Percentiles rank a stretch among this genome's conserved stretches.
Evolutionary conservation across 2,888 invertebrate genomes (phyloP).

Genomic region (Paralinhomoeus sp.): DNA sequence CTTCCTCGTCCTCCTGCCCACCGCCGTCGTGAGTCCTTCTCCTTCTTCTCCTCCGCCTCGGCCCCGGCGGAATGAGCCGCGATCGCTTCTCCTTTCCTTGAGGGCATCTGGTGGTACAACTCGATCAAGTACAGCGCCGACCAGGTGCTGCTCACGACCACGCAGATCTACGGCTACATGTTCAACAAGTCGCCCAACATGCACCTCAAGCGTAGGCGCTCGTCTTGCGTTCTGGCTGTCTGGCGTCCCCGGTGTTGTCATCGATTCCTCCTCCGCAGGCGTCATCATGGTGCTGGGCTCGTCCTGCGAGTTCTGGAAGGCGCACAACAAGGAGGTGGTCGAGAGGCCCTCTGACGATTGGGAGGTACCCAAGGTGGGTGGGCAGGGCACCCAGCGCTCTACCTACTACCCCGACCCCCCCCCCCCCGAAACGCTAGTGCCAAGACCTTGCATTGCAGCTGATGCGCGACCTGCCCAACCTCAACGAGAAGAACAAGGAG

Average conservation of each 20-base stretch:
- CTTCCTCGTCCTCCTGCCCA: slow-evolving; percentile 75
- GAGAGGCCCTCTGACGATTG: slow-evolving; percentile 78
- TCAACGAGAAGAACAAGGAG: slow-evolving; percentile 89
- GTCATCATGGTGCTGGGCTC: slow-evolving; percentile 88
- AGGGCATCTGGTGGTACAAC: slow-evolving; percentile 94
- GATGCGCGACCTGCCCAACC: slow-evolving; percentile 64
- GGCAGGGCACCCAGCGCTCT: no score
- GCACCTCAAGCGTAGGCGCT: slow-evolving; percentile 54
- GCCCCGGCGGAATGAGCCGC: slow-evolving; percentile 5
- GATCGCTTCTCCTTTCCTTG: slow-evolving; percentile 5
- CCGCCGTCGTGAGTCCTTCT: slow-evolving; percentile 36
- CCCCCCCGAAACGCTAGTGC: not conserved
- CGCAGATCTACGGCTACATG: slow-evolving; percentile 79
- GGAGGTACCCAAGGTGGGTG: slow-evolving; percentile 59
- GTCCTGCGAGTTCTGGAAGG: slow-evolving; percentile 79
- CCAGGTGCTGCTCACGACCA: slow-evolving; percentile 74
- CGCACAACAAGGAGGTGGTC: slow-evolving; percentile 73
- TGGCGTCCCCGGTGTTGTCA: not conserved
- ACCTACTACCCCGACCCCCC: not conserved
- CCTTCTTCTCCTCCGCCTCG: slow-evolving; percentile 3
- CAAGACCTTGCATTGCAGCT: slow-evolving; percentile 36
- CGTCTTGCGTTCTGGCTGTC: no score
- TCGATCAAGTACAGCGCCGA: slow-evolving; percentile 91
- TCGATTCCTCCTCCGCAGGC: slow-evolving; percentile 20
- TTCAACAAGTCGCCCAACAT: slow-evolving; percentile 86